Percentiles rank a stretch among this genome's conserved stretches.
phyloP scores from a whole-genome alignment of 2,888 invertebrate genomes.

The Nematopogon swammerdamellus region DNA sequence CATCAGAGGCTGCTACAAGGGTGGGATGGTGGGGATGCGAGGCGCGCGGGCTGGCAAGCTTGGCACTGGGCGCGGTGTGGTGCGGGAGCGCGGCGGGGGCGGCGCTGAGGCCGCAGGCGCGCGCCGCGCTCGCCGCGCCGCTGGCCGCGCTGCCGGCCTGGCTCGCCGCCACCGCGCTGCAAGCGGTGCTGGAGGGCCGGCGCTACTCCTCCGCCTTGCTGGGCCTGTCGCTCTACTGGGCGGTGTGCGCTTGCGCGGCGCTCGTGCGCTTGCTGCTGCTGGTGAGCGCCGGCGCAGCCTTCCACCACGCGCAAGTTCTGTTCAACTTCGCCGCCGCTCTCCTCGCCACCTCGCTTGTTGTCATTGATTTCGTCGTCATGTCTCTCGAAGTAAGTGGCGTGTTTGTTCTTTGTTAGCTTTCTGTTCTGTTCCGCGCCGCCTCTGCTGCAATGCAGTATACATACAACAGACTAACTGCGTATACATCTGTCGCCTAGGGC shows the following conservation, averaged over 20 bases:
- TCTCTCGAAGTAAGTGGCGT: conserved; percentile 36
- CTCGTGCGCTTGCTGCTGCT: conserved; percentile 29
- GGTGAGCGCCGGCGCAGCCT: conserved; percentile 16
- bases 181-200: conserved; percentile 36
- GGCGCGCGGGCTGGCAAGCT: conserved; percentile 31
- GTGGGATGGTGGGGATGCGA: conserved; percentile 38
- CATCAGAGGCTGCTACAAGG: conserved; percentile 6
- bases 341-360: conserved; percentile 27
- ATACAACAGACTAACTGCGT: background rate
- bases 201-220: conserved; percentile 37
- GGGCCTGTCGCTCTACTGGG: conserved; percentile 45
- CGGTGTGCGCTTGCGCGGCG: conserved; percentile 29
- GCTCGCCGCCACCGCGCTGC: conserved; percentile 39
- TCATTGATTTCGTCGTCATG: conserved; percentile 39
- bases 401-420: background rate
- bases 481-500: conserved; percentile 4
- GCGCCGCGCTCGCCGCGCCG: conserved; percentile 28
- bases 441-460: background rate
- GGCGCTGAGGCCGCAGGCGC: conserved; percentile 24
- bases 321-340: conserved; percentile 26
- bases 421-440: background rate
- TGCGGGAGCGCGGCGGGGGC: conserved; percentile 31
- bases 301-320: conserved; percentile 27
- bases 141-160: conserved; percentile 35
- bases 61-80: conserved; percentile 29